phyloP scores from a whole-genome alignment of 2,888 invertebrate genomes.

The Apamea sordens region DNA sequence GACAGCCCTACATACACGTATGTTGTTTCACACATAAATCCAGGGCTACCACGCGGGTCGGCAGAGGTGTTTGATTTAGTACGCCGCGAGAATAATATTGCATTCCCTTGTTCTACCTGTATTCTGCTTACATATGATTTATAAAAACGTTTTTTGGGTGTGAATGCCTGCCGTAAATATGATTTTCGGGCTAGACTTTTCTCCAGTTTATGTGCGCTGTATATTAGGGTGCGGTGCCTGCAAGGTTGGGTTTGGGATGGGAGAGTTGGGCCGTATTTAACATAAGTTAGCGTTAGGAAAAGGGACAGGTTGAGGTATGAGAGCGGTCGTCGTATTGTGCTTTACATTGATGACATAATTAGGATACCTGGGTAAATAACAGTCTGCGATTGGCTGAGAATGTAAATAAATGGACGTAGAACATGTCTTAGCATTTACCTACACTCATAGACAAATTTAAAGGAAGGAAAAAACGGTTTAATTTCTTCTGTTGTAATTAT shows the following conservation, averaged over 20 bases:
- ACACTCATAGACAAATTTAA: too few species aligned
- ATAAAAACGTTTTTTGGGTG: conserved; percentile 66
- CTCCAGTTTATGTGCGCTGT: conserved; percentile 47
- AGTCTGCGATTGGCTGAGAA: conserved; percentile 4
- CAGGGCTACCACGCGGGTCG: conserved; percentile 61
- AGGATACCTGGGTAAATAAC: conserved; percentile 29
- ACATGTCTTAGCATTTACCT: neutral
- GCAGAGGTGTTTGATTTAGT: conserved; percentile 73
- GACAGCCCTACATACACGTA: conserved; percentile 62
- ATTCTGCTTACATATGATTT: conserved; percentile 67
- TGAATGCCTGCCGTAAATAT: conserved; percentile 61
- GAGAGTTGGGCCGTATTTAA: conserved; percentile 37
- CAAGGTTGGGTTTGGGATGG: conserved; percentile 21
- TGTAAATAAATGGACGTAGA: conserved; percentile 26
- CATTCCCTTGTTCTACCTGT: conserved; percentile 69
- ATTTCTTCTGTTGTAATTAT: too few species aligned
- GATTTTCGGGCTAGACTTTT: conserved; percentile 61
- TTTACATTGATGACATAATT: conserved; percentile 47
- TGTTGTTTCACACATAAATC: conserved; percentile 74
- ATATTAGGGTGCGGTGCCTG: conserved; percentile 25
- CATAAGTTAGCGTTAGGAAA: conserved; percentile 40
- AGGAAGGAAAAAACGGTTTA: too few species aligned
- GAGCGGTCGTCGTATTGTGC: neutral
- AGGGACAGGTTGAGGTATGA: conserved; percentile 4
- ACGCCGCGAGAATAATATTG: conserved; percentile 70